Evolutionary conservation across 1,140 invertebrate genomes (phyloP), one percentile per base, ranked within the genome.

Genomic region (Psilanteris sp.): DNA sequence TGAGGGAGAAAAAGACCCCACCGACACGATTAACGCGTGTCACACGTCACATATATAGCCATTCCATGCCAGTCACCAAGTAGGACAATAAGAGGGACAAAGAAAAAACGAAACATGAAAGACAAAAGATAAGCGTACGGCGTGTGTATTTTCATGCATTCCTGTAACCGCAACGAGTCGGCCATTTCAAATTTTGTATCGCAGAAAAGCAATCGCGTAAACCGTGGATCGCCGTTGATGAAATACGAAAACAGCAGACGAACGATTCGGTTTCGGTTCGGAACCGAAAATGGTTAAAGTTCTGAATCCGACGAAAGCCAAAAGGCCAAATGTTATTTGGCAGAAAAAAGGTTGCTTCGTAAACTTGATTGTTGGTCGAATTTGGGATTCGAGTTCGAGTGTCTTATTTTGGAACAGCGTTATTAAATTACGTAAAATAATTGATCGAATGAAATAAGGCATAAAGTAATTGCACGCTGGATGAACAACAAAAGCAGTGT

Each of bases 1-100:
- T 36, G 48, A 36, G 71, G 64, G 62, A 74, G 80, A 79, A 78
- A 83, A 82, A 71, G 78, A 81, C 76, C 77, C 71, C 79, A 76
- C 75, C 75, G 71, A 79, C 79, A 81, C 83, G 82, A 87, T 85
- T 85, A 83, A 85, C 85, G 83, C 81, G 83, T 82, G 83, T 85
- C 83, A 83, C 83, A 78, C 79, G 84, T 85, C 82, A 83, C 82
- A 82, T 78, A 81, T 75, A 79, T 43, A 70, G 67, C 55, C 71
- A 75, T 76, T 73, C 67, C 77, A 55, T 61, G 77, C 72, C 77
- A 79, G 48, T 74, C 77, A 67, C 71, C 67, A 70, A 75, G 78
- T 79, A 79, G 80, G 71, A 81, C 79, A 81, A 82, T 80, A 75
- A 80, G 75, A 54, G 75, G 75, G 70, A 75, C 22, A 62, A 64